Conservation (phyloP, 2,113 vertebrate genomes). For the Ondatra zibethicus region DNA sequence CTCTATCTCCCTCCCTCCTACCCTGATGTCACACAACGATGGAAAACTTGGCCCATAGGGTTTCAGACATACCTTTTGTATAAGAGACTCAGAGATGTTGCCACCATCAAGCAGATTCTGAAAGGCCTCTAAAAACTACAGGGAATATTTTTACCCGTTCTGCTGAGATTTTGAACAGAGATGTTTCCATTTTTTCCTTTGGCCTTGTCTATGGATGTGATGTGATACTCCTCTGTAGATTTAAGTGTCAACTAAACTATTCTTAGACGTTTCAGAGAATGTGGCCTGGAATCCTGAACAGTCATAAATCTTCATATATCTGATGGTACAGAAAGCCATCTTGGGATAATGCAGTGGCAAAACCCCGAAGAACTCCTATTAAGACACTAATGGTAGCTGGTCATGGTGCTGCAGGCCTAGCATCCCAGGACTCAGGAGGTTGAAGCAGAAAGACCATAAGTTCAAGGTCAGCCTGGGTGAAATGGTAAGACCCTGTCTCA, state of each 20-base stretch:
- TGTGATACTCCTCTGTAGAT: background rate
- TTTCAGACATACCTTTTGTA: constrained; percentile 7
- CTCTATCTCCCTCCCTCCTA: background rate
- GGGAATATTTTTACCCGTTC: background rate
- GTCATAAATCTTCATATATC: background rate
- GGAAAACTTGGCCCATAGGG: background rate
- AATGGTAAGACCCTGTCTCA: background rate
- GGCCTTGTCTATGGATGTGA: background rate
- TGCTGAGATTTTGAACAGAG: background rate
- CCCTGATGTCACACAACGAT: background rate
- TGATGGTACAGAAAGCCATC: background rate
- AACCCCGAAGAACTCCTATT: background rate
- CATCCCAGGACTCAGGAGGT: background rate
- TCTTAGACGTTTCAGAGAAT: background rate
- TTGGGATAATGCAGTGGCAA: background rate
- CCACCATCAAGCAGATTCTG: background rate
- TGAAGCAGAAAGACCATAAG: background rate
- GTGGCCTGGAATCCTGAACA: background rate
- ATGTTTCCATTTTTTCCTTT: background rate
- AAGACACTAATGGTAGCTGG: background rate
- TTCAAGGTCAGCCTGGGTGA: background rate
- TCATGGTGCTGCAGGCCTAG: no score
- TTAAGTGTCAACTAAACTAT: background rate
- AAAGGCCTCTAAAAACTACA: background rate
- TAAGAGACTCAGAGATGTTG: constrained; percentile 37